Conservation (phyloP, 35 echinoderm and acorn worm species). For the Lytechinus pictus region DNA sequence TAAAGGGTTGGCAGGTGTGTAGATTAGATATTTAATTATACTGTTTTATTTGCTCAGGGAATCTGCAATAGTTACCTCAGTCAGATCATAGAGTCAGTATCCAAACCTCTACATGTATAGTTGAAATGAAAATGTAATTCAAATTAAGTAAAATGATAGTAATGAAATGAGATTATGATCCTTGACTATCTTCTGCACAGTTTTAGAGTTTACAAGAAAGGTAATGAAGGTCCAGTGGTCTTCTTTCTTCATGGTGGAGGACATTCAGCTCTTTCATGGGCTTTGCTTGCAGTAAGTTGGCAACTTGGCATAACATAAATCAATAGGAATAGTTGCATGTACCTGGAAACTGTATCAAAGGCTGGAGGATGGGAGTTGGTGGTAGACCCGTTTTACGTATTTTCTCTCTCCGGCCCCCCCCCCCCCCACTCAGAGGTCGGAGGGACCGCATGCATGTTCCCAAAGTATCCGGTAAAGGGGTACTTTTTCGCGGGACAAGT, state of each 20-base stretch:
- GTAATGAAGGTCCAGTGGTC: constrained; percentile 84
- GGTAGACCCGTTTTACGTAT: too few relatives aligned
- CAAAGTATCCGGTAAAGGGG: too few relatives aligned
- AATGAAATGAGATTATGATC: neutral
- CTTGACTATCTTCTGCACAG: constrained; percentile 54
- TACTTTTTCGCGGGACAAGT: too few relatives aligned
- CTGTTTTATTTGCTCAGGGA: neutral
- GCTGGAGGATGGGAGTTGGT: too few relatives aligned
- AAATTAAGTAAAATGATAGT: neutral
- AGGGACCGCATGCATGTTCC: too few relatives aligned
- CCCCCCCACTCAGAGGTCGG: too few relatives aligned
- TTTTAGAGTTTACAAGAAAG: constrained; percentile 85
- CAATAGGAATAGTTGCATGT: too few relatives aligned
- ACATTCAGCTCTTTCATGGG: constrained; percentile 88
- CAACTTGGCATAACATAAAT: too few relatives aligned
- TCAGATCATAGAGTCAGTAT: neutral
- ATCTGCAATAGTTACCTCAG: neutral
- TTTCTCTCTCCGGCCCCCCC: too few relatives aligned
- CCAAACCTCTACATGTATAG: neutral
- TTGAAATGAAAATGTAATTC: neutral
- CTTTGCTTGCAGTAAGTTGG: constrained; percentile 85
- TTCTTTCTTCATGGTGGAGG: constrained; percentile 96
- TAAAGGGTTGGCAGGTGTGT: too few relatives aligned
- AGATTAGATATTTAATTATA: too few relatives aligned
- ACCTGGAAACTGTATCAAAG: too few relatives aligned